Conservation (phyloP, 2,888 invertebrate species). For the Schizotus pectinicornis region DNA sequence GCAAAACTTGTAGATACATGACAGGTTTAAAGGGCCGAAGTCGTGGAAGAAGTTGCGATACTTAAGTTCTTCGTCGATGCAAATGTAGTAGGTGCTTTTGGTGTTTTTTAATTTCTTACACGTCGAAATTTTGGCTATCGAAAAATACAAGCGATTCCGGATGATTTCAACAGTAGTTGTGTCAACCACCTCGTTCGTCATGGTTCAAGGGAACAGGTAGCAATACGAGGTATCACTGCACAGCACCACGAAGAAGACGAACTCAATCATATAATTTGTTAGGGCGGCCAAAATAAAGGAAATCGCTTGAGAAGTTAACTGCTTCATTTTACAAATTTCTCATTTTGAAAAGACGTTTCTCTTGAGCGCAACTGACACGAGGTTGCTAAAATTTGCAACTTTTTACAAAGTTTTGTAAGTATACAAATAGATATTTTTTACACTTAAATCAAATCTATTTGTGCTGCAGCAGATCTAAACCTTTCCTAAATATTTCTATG, state of each 20-base stretch:
- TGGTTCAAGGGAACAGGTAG: constrained; percentile 23
- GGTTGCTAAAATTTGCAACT: no score
- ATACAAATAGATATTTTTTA: no score
- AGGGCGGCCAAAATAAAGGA: constrained; percentile 19
- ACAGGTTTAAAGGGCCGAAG: constrained; percentile 89
- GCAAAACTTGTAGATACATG: constrained; percentile 85
- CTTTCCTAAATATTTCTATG: no score
- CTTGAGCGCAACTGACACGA: no score
- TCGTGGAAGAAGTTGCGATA: constrained; percentile 88
- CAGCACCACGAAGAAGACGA: constrained; percentile 13
- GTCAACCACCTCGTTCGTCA: constrained; percentile 40
- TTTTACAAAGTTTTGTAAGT: no score
- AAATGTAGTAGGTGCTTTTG: constrained; percentile 75
- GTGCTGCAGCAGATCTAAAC: no score
- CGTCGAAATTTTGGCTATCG: constrained; percentile 69
- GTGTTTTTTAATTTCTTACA: constrained; percentile 70
- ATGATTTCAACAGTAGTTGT: constrained; percentile 52
- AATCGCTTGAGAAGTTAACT: constrained; percentile 13
- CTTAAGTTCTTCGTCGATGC: constrained; percentile 76
- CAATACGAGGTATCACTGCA: constrained; percentile 21
- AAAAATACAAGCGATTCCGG: constrained; percentile 72
- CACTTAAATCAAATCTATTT: no score
- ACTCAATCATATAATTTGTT: constrained; percentile 25
- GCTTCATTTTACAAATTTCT: constrained; percentile 27
- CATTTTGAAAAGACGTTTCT: constrained; percentile 4